phyloP scores from a whole-genome alignment of 2,113 vertebrate species.

The Pristiophorus japonicus region DNA sequence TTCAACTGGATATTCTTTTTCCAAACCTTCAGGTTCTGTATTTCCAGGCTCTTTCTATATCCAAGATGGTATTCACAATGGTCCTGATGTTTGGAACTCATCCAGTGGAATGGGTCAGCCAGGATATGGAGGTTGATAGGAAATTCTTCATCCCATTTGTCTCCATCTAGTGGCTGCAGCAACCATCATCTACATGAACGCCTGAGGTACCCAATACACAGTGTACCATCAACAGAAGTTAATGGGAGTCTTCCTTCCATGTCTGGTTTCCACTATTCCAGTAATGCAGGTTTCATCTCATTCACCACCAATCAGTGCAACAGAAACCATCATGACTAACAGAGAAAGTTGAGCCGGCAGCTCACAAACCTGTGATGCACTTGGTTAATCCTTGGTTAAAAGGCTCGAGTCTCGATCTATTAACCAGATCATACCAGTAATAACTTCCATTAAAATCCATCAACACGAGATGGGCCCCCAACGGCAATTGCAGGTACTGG shows the following conservation, averaged over 20 bases:
- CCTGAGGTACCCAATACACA: conserved; percentile 81
- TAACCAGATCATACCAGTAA: conserved; percentile 87
- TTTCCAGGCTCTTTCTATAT: conserved; percentile 89
- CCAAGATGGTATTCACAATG: conserved; percentile 57
- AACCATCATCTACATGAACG: conserved; percentile 86
- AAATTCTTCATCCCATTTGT: conserved; percentile 73
- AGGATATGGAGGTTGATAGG: conserved; percentile 78
- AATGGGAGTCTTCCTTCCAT: conserved; percentile 67
- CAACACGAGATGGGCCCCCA: conserved; percentile 88
- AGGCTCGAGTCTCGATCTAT: conserved; percentile 96
- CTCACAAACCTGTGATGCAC: conserved; percentile 78
- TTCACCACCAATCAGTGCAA: conserved; percentile 75
- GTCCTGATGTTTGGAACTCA: conserved; percentile 78
- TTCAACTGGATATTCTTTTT: conserved; percentile 60
- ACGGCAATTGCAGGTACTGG: conserved; percentile 90
- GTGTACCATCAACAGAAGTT: conserved; percentile 66
- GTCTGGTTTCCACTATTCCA: conserved; percentile 66
- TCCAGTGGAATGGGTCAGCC: conserved; percentile 73
- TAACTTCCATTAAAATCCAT: conserved; percentile 91
- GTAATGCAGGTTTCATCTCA: conserved; percentile 67
- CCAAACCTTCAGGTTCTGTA: conserved; percentile 71
- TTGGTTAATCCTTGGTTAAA: too few species aligned
- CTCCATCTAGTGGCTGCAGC: conserved; percentile 70
- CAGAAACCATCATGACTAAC: conserved; percentile 78
- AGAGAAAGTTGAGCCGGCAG: conserved; percentile 81